phyloP scores from a whole-genome alignment of 2,113 vertebrate species.

The Halichoerus grypus region DNA sequence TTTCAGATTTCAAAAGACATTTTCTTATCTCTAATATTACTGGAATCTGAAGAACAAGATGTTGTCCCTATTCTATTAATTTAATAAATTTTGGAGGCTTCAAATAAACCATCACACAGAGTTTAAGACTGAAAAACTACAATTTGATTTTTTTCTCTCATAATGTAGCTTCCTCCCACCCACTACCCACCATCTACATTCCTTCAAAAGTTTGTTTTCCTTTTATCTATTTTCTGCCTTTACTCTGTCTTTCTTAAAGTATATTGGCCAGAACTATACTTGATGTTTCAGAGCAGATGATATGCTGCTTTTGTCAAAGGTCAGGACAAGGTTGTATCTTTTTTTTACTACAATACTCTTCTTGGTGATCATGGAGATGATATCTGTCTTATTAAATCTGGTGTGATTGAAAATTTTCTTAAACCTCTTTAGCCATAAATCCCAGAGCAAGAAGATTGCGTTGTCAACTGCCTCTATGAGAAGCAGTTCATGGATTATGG shows the following conservation, averaged over 20 bases:
- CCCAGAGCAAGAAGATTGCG: not conserved
- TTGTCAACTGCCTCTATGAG: not conserved
- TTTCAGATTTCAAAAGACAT: not conserved
- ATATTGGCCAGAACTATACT: not conserved
- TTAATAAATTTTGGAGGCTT: slow-evolving; percentile 23
- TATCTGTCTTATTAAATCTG: slow-evolving; percentile 2
- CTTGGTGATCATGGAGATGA: not conserved
- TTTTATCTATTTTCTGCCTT: not conserved
- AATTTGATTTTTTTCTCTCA: not conserved
- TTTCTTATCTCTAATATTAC: not conserved
- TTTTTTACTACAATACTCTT: not conserved
- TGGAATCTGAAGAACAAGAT: not conserved
- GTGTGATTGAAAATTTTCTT: not conserved
- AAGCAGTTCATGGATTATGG: not conserved
- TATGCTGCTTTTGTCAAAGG: not conserved
- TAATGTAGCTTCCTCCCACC: not conserved
- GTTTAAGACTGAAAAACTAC: not conserved
- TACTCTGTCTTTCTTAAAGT: not conserved
- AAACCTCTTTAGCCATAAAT: not conserved
- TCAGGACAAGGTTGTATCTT: not conserved
- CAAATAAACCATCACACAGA: not conserved
- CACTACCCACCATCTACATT: not conserved
- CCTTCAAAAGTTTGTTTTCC: not conserved
- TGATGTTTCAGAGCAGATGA: not conserved
- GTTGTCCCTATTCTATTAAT: not conserved